phyloP scores from a whole-genome alignment of 2,113 vertebrate genomes.

The Eulacestoma nigropectus region DNA sequence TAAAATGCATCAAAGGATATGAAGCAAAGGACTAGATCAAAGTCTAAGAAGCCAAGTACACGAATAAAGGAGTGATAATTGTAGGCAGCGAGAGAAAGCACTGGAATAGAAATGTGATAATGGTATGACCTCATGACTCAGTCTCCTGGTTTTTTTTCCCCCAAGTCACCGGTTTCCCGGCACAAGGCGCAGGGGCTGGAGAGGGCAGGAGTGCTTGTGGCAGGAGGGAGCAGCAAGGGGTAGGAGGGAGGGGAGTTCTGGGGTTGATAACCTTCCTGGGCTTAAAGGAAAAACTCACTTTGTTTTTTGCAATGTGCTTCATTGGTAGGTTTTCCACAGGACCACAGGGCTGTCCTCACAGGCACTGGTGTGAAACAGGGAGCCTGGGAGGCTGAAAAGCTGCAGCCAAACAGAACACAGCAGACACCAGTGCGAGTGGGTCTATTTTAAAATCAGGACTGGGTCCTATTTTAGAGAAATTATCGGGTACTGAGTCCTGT shows the following conservation, averaged over 20 bases:
- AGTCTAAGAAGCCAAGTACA: slow-evolving; percentile 61
- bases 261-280: background rate
- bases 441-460: background rate
- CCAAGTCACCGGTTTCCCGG: background rate
- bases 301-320: background rate
- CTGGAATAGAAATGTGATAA: slow-evolving; percentile 63
- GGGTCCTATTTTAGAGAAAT: background rate
- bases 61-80: slow-evolving; percentile 66
- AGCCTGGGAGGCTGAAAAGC: background rate
- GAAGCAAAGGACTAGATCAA: slow-evolving; percentile 65
- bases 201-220: background rate
- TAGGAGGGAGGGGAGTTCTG: background rate
- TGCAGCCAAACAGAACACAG: background rate
- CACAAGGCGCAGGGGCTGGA: background rate
- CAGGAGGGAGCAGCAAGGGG: background rate
- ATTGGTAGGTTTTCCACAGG: background rate
- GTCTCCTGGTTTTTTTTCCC: background rate
- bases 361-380: background rate
- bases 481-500: background rate
- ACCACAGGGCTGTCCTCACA: background rate
- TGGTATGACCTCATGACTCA: slow-evolving; percentile 58
- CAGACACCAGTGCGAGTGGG: background rate
- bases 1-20: slow-evolving; percentile 67
- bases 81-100: slow-evolving; percentile 35
- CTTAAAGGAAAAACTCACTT: background rate